Evolutionary conservation across 2,888 invertebrate species (phyloP).

Genomic region (Pemphredon lugubris): DNA sequence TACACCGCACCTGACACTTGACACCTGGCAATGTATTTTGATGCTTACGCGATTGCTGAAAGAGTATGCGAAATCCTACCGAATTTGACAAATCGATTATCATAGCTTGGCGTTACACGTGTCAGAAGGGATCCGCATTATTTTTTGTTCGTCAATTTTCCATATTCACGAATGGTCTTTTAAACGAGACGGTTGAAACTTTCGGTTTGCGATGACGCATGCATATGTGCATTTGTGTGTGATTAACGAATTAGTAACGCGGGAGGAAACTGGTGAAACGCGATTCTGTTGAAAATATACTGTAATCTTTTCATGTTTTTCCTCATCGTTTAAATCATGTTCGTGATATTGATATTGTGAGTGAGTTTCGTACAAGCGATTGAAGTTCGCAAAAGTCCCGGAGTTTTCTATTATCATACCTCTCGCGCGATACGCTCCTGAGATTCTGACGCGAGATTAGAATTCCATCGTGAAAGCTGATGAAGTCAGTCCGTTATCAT

Average conservation of each 20-base stretch:
- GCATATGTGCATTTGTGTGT: background rate
- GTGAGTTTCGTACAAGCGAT: background rate
- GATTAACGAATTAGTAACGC: background rate
- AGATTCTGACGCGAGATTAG: slow-evolving; percentile 58
- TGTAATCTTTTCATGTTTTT: too few relatives aligned
- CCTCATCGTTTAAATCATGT: too few relatives aligned
- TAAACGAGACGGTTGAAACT: background rate
- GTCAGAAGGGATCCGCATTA: background rate
- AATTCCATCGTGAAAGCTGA: slow-evolving; percentile 60
- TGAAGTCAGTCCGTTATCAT: slow-evolving; percentile 63
- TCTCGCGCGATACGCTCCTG: slow-evolving; percentile 52
- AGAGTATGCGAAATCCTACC: background rate
- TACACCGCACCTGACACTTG: slow-evolving; percentile 56
- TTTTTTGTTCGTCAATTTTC: background rate
- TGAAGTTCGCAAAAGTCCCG: background rate
- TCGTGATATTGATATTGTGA: too few relatives aligned
- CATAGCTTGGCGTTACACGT: background rate
- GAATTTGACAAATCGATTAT: background rate
- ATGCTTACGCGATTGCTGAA: background rate
- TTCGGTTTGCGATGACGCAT: background rate
- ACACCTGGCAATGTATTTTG: slow-evolving; percentile 48
- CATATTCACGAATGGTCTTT: background rate
- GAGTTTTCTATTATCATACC: slow-evolving; percentile 36
- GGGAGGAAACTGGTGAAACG: too few relatives aligned
- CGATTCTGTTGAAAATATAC: too few relatives aligned